Evolutionary conservation across 2,113 vertebrate species (phyloP), one percentile per base, ranked within the genome.

Genomic region (Girardinichthys multiradiatus): DNA sequence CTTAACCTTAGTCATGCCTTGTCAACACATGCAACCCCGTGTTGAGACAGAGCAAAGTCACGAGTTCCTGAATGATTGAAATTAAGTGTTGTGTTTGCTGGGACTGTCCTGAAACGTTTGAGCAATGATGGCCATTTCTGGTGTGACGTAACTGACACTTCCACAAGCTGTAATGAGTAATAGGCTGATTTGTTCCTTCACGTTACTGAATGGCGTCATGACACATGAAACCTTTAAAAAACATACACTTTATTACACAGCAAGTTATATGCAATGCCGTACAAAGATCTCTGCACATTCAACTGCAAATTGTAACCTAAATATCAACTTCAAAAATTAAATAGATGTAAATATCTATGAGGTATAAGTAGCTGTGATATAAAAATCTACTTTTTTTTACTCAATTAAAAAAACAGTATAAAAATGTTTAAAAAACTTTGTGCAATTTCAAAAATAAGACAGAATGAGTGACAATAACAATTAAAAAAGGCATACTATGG

Each of bases 231-330:
- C 26, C 27, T 29, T 13, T 72, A 65, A 4, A 68, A 13, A 81
- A 77, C 74, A 57, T 60, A 72, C 0, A 37, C 9, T 82, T 84
- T 70, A 81, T 75, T 77, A 13, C 29, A 69, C 21, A 12, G 42
- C 6, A n/a, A 61, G 51, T 14, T 33, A 29, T 6, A 19, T 15
- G 1, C 29, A n/a, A 21, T 72, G 6, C 11, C 30, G 45, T 30
- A 60, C 8, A 77, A 64, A 74, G 15, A 5, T 27, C 24, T 35
- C 33, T 64, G 24, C 21, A 64, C 12, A 26, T 63, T 11, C 10
- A 64, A 64, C 4, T 35, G 21, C n/a, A 35, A 63, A 37, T 21
- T 35, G 24, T 37, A n/a, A 33, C 4, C 17, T 29, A 29, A n/a
- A 59, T 33, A 4, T 31, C 31, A 31, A 64, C 33, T 26, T 26